These are phyloP conservation scores for Phyllotreta striolata DNA, from an alignment of 2,888 invertebrate species.

Conservation along the genomic window DNA sequence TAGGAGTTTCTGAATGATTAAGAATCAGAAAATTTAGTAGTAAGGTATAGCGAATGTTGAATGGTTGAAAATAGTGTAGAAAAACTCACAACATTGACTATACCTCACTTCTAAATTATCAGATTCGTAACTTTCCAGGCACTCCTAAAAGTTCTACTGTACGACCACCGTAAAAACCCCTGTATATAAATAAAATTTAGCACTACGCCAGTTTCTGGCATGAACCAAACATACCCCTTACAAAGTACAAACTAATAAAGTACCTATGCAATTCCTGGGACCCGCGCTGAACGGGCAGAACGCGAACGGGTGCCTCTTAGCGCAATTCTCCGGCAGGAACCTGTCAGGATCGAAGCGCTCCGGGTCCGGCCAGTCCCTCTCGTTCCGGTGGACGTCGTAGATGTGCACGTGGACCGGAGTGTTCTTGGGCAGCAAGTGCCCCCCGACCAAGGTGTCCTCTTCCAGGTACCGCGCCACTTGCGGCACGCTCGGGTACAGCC, in stretches of 20 bases:
- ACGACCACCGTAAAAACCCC: too few relatives aligned
- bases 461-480: constrained; percentile 51
- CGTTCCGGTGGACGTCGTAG: constrained; percentile 71
- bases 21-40: too few relatives aligned
- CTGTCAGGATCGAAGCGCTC: constrained; percentile 74
- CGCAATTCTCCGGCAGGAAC: constrained; percentile 69
- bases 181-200: background rate
- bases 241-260: constrained; percentile 1
- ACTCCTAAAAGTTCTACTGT: too few relatives aligned
- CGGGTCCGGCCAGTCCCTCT: constrained; percentile 71
- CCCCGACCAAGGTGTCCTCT: constrained; percentile 48
- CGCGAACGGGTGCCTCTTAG: constrained; percentile 68
- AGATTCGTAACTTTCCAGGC: too few relatives aligned
- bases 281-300: constrained; percentile 76
- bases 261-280: constrained; percentile 74
- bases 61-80: too few relatives aligned
- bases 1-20: too few relatives aligned
- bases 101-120: too few relatives aligned
- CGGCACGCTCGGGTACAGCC: constrained; percentile 58
- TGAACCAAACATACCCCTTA: background rate
- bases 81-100: too few relatives aligned
- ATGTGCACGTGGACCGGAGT: constrained; percentile 66
- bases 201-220: background rate
- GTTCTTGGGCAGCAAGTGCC: constrained; percentile 62
- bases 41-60: too few relatives aligned